Evolutionary conservation across 2,888 invertebrate species (phyloP).

Genomic region (Stenoptilia bipunctidactyla): DNA sequence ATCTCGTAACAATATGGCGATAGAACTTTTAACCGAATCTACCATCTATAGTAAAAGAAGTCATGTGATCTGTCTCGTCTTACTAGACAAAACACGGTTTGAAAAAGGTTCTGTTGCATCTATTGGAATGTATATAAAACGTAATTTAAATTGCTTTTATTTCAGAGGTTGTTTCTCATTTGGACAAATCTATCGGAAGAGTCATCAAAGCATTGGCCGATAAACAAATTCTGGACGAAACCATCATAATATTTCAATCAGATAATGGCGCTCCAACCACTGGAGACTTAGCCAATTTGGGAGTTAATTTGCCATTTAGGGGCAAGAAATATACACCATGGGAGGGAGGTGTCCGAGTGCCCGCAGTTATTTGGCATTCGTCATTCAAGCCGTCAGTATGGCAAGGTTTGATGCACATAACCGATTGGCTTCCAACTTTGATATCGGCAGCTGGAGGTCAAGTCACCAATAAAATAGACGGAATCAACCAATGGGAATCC

Average conservation of each 20-base stretch:
- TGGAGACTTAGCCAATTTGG: conserved; percentile 80
- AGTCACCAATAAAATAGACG: conserved; percentile 65
- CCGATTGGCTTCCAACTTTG: conserved; percentile 87
- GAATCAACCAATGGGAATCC: conserved; percentile 78
- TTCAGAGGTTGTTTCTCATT: conserved; percentile 75
- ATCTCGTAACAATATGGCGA: too few relatives aligned
- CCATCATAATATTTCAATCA: conserved; percentile 88
- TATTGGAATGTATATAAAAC: too few relatives aligned
- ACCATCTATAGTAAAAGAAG: too few relatives aligned
- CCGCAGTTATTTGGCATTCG: conserved; percentile 78
- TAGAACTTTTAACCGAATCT: too few relatives aligned
- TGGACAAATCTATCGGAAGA: conserved; percentile 87
- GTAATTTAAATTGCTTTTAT: too few relatives aligned
- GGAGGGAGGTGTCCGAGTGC: conserved; percentile 87
- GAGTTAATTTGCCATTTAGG: conserved; percentile 82
- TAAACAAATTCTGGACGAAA: conserved; percentile 80
- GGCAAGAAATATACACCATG: conserved; percentile 86
- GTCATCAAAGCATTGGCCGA: conserved; percentile 78
- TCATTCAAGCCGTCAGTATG: conserved; percentile 73
- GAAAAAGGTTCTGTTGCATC: too few relatives aligned
- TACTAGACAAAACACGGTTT: too few relatives aligned
- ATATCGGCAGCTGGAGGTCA: conserved; percentile 45
- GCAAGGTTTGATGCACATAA: conserved; percentile 78
- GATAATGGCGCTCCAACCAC: conserved; percentile 90
- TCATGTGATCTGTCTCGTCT: too few relatives aligned